Base-by-base conservation (phyloP, 2,888 invertebrate species). In the Tetrapedia diversipes region DNA sequence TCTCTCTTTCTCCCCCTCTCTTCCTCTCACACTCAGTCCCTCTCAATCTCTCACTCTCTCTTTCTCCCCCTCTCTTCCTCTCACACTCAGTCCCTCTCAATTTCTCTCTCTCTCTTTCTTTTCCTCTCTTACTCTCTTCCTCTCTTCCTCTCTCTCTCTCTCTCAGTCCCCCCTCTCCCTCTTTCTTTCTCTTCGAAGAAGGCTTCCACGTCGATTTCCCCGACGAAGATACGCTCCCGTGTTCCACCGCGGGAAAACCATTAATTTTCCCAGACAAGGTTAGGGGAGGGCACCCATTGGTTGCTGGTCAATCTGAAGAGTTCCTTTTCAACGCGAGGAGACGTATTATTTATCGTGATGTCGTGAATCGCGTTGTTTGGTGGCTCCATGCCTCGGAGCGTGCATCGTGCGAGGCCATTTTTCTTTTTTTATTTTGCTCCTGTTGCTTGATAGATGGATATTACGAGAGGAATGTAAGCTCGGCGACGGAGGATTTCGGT, bases 241-340 rank as follows among this genome's bases (percentile, higher is more conserved):
- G 59, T 60, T 60, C 14, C 47, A 16, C 19, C 27, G 19, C 24
- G 32, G 47, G 57, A 27, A 45, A 59, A 74, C 57, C 74, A 64
- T 77, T 68, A 77, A 74, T 77, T 73, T 45, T 54, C 32, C 16
- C 4, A 3, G 3, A 10, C 11, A 45, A 57, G 59, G 59, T 64
- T 47, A n/a, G 24, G n/a, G n/a, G n/a, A n/a, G n/a, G 45, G 37
- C 41, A 65, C n/a, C 27, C 45, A 54, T 39, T 56, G 47, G 39
- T 43, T 34, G 53, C 29, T 54, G 75, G 60, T 43, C 72, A 54
- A 54, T 47, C 54, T 41, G 32, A 41, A 14, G 51, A 39, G 39
- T 47, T 72, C 29, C 54, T 41, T 60, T 64, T 32, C 11, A 39
- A 27, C 14, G 43, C 29, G n/a, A 27, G n/a, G 10, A n/a, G n/a